Evolutionary conservation across 2,888 invertebrate genomes (phyloP).

Genomic region (Macroteleia sp.): DNA sequence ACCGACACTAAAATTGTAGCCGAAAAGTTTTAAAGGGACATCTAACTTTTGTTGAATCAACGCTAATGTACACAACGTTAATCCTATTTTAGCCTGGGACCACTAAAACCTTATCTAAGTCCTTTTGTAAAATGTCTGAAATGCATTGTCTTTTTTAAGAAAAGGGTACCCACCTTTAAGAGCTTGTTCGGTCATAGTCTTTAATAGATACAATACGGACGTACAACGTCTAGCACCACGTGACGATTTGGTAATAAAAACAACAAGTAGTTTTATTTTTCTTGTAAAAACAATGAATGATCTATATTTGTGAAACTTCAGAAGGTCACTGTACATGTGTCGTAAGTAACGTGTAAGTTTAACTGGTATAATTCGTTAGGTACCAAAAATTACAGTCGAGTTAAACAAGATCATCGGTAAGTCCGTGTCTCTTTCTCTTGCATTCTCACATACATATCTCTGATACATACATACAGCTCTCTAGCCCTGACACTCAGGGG

Average conservation of each 20-base stretch:
- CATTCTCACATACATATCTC: constrained; percentile 65
- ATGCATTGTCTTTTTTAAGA: too few species aligned
- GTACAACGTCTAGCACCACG: constrained; percentile 67
- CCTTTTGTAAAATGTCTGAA: too few species aligned
- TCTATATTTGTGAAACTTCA: constrained; percentile 80
- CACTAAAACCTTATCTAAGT: too few species aligned
- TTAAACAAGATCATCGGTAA: constrained; percentile 59
- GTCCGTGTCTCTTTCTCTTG: constrained; percentile 69
- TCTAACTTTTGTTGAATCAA: too few species aligned
- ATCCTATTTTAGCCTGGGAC: too few species aligned
- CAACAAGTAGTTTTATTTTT: constrained; percentile 70
- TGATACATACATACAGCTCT: constrained; percentile 39
- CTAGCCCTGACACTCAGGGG: constrained; percentile 14
- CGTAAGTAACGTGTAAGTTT: constrained; percentile 55
- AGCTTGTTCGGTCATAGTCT: constrained; percentile 44
- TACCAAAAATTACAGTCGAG: constrained; percentile 38
- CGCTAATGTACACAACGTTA: too few species aligned
- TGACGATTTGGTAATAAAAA: constrained; percentile 70
- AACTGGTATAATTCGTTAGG: constrained; percentile 36
- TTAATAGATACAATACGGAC: constrained; percentile 67
- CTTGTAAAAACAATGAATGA: constrained; percentile 81
- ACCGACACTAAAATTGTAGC: too few species aligned
- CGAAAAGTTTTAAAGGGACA: too few species aligned
- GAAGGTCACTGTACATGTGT: constrained; percentile 81
- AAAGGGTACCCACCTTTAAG: constrained; percentile 58